Base-by-base conservation (phyloP, 2,797 vertebrate species). In the Acipenser oxyrinchus region DNA sequence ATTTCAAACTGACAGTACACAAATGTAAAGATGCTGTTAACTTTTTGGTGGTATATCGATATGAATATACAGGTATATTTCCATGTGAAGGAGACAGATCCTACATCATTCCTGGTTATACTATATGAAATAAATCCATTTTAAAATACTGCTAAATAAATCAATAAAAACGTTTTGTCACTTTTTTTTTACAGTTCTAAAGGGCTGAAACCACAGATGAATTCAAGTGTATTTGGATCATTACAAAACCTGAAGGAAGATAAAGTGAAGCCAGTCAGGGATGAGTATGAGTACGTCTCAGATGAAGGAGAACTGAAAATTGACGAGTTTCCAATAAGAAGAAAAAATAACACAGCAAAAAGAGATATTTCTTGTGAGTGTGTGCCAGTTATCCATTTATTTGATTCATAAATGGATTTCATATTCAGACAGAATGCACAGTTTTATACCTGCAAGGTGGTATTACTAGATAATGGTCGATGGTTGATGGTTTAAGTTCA, bases 301-400 rank as follows among this genome's bases (percentile, higher is more conserved):
- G 97, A 99, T 10, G 97, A 99, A 1, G 95, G 95, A 7, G 96
- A 98, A 82, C 87, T 99, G 70, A 98, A 98, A 88, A 99, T 99
- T 1, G 97, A 99, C 6, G 97, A 99, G 77, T 98, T 98, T 84
- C 97, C 96, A 76, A 99, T 99, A 81, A 89, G 97, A 76, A 93
- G 96, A 83, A 98, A 97, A 92, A 97, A 97, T 82, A 95, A 90
- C 62, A 81, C 91, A 0, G 83, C 91, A 1, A 99, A n/a, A 84
- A 93, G 95, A 83, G 96, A 96, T 67, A 83, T 97, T 58, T 91
- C 95, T 74, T 96, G 96, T 99, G 88, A 97, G 96, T 85, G 64
- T n/a, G n/a, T 51, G 7, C 23, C 23, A 37, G 23, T 37, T 37
- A 37, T 66, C 9, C 69, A 66, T 15, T 0, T 2, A 8, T 8